A percentile compares a stretch with the other conserved stretches of the same genome.
Evolutionary conservation across 2,888 invertebrate genomes (phyloP).

Genomic region (Urechis unicinctus): DNA sequence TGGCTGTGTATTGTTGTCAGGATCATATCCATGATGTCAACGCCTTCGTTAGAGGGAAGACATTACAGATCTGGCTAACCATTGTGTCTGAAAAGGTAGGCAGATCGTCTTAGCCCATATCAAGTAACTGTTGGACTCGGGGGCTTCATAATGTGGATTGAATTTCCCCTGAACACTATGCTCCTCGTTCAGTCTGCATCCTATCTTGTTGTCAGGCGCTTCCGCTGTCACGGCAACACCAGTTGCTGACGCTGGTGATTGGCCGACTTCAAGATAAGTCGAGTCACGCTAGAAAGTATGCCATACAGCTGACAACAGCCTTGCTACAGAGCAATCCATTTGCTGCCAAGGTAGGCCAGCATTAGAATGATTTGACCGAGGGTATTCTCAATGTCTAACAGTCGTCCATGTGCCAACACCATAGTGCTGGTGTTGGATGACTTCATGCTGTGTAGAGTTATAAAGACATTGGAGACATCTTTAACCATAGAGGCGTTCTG

Average conservation of each 20-base stretch:
- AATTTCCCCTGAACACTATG: not conserved
- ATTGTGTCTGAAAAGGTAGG: constrained; percentile 60
- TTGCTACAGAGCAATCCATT: constrained; percentile 82
- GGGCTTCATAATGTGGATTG: not conserved
- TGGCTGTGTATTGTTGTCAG: constrained; percentile 19
- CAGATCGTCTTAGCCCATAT: not conserved
- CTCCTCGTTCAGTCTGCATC: not conserved
- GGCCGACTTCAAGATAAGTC: constrained; percentile 76
- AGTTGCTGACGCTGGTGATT: constrained; percentile 62
- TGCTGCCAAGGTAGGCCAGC: constrained; percentile 34
- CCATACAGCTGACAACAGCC: constrained; percentile 69
- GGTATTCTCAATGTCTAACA: not conserved
- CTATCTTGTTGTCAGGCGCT: constrained; percentile 47
- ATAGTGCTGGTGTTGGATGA: too few relatives aligned
- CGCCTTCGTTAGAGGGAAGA: constrained; percentile 78
- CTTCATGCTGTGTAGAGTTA: too few relatives aligned
- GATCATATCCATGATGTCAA: constrained; percentile 79
- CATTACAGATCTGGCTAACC: constrained; percentile 73
- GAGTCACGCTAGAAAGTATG: constrained; percentile 75
- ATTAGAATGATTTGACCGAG: not conserved
- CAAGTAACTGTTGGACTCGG: not conserved
- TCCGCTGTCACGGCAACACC: constrained; percentile 66
- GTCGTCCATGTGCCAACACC: too few relatives aligned
- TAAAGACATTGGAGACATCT: too few relatives aligned
- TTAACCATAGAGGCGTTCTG: too few relatives aligned